Evolutionary conservation across 2,797 vertebrate species (phyloP).

Genomic region (Anolis apletophallus): DNA sequence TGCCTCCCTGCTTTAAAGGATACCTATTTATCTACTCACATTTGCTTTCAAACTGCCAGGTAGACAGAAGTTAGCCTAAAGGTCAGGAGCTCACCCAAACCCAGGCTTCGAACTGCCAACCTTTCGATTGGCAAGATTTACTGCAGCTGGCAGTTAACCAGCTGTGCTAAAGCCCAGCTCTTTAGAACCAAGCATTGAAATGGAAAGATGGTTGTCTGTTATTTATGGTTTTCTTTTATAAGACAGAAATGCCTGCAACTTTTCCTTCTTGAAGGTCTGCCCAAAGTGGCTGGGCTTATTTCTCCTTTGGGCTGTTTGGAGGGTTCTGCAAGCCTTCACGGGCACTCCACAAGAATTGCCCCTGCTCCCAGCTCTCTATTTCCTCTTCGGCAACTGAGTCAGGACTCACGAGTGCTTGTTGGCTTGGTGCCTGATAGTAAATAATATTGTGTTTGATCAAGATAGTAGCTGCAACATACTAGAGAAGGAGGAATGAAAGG

Average conservation of each 20-base stretch:
- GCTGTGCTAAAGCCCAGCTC: no score
- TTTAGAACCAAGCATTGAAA: no score
- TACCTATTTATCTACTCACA: no score
- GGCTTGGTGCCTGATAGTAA: not conserved
- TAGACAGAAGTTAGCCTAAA: no score
- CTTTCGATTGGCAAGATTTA: no score
- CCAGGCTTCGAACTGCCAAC: no score
- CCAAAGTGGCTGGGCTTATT: no score
- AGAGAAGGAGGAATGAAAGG: not conserved
- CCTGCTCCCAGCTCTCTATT: constrained; percentile 11
- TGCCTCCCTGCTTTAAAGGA: no score
- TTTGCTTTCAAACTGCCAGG: no score
- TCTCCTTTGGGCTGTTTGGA: constrained; percentile 35
- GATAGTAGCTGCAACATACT: not conserved
- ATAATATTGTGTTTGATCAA: constrained; percentile 10
- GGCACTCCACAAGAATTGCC: not conserved
- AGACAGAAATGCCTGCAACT: constrained; percentile 56
- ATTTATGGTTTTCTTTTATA: constrained; percentile 61
- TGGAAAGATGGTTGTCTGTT: constrained; percentile 50
- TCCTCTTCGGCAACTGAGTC: constrained; percentile 29
- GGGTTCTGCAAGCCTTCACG: constrained; percentile 27
- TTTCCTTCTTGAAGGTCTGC: not conserved
- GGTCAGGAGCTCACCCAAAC: no score
- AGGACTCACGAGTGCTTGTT: not conserved
- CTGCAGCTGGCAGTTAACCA: no score